Base-by-base conservation (phyloP, 2,888 invertebrate genomes). In the Diaperis boleti region DNA sequence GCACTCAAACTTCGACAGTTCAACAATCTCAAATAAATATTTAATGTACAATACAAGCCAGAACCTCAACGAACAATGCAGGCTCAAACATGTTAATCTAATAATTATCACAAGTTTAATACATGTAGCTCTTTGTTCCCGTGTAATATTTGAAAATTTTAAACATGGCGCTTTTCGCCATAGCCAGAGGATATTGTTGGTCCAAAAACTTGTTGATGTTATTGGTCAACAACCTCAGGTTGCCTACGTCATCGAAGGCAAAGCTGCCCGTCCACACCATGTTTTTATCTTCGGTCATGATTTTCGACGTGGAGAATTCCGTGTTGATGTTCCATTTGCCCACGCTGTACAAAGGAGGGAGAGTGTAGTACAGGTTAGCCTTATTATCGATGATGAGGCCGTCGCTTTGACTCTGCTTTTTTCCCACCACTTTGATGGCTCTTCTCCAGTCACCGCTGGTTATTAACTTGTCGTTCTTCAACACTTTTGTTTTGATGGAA, bases 261-360 rank as follows among this genome's bases (percentile, higher is more conserved):
- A 90, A 89, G 10, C 88, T 85, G 73, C 89, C 89, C 0, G 89
- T 85, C 90, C 90, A 91, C 74, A 90, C 88, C 72, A 90, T 86
- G 69, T 84, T 85, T 50, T 85, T 83, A 76, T 90, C 89, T 65
- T 86, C 83, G 10, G 88, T 86, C 8, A 78, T 52, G 17, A 77
- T 68, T 55, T 68, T 49, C 2, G 76, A 87, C 59, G 81, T 81
- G 35, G 81, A 82, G 71, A 88, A 86, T 45, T 84, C 81, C 54
- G 82, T 74, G 17, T 84, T 83, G 1, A 86, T 86, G 75, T 91
- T 88, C 89, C 90, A 91, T 79, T 85, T 87, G 8, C 87, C 87
- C 42, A 92, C 86, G 1, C 89, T 88, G 66, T 90, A 87, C 73
- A 88, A 86, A 50, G 87, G 87, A 44, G 90, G 79, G 31, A 90